Percentiles rank a stretch among this genome's conserved stretches.
Evolutionary conservation across 2,888 invertebrate genomes (phyloP).

Genomic region (Aphodius granarius): DNA sequence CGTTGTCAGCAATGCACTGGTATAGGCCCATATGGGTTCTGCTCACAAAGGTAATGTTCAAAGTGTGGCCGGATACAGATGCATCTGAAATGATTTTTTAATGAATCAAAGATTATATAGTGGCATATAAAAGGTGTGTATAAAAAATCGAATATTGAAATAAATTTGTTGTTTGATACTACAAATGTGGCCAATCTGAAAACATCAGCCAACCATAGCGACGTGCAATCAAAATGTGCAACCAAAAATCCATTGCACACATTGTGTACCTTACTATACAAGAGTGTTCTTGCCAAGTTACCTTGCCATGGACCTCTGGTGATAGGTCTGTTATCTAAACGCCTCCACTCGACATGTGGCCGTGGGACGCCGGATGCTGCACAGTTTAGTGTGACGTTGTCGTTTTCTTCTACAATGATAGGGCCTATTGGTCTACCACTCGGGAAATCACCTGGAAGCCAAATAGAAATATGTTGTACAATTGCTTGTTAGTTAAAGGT

Average conservation of each 20-base stretch:
- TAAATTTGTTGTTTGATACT: background rate
- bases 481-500: too few species aligned
- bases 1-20: conserved; percentile 81
- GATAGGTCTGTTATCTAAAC: conserved; percentile 65
- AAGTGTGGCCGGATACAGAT: conserved; percentile 73
- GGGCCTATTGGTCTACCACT: conserved; percentile 48
- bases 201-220: too few species aligned
- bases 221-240: too few species aligned
- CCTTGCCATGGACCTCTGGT: conserved; percentile 67
- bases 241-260: too few species aligned
- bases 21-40: conserved; percentile 78
- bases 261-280: too few species aligned
- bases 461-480: background rate
- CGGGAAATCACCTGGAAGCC: conserved; percentile 3
- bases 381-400: conserved; percentile 80
- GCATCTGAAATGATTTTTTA: conserved; percentile 65
- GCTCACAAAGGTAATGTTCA: conserved; percentile 75
- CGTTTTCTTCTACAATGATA: conserved; percentile 77
- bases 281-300: conserved; percentile 44
- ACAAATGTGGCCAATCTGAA: background rate
- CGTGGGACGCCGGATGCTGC: conserved; percentile 76
- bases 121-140: background rate
- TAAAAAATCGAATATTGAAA: background rate
- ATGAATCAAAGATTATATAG: too few species aligned
- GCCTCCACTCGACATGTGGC: conserved; percentile 79